These are phyloP conservation scores for Meteorus cinctellus DNA, from an alignment of 2,888 invertebrate species.

Conservation along the genomic window DNA sequence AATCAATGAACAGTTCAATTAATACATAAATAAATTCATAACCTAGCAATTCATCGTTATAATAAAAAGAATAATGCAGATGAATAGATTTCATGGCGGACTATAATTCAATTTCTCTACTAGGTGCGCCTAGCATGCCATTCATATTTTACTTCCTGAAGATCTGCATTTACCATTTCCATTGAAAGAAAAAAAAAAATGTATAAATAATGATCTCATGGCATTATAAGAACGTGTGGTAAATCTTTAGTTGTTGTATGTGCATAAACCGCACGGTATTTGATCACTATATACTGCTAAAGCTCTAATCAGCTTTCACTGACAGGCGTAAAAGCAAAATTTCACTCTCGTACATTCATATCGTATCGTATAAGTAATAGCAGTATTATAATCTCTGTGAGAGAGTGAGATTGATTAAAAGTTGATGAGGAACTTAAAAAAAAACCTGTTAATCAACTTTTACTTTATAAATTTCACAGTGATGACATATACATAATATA, in stretches of 20 bases:
- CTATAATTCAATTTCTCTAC: slow-evolving; percentile 28
- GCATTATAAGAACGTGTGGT: neutral
- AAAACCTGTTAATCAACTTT: neutral
- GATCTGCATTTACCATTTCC: slow-evolving; percentile 18
- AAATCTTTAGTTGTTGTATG: neutral
- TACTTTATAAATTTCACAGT: neutral
- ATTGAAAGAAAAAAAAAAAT: neutral
- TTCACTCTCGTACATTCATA: neutral
- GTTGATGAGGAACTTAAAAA: slow-evolving; percentile 27
- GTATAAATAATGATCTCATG: neutral
- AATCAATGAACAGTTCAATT: neutral
- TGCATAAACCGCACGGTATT: neutral
- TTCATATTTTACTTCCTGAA: slow-evolving; percentile 1
- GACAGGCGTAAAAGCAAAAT: slow-evolving; percentile 19
- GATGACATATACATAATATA: neutral
- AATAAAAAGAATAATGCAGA: neutral
- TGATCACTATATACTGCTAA: neutral
- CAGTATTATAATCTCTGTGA: neutral
- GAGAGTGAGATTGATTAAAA: neutral
- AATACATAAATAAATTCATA: neutral
- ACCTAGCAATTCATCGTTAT: neutral
- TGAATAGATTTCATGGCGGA: neutral
- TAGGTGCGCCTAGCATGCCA: slow-evolving; percentile 1
- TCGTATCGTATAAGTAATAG: neutral
- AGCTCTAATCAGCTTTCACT: slow-evolving; percentile 29